Conservation (phyloP, 2,888 invertebrate genomes). For the Drosophila borealis region DNA sequence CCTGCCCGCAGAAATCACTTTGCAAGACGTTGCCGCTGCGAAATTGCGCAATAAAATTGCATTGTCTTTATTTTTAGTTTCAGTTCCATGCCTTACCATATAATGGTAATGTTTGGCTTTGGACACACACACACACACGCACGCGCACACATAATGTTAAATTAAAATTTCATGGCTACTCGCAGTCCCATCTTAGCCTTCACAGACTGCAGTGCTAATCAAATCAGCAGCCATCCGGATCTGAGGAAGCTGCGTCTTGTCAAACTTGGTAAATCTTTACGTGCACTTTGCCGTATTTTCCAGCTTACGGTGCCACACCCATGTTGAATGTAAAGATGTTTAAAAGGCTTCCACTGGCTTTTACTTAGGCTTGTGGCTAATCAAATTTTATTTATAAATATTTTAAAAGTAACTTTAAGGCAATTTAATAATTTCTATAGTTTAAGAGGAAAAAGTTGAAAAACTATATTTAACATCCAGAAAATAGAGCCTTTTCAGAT, state of each 20-base stretch:
- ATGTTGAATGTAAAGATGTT: constrained; percentile 10
- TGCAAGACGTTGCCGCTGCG: constrained; percentile 43
- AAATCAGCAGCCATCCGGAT: constrained; percentile 48
- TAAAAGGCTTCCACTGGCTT: constrained; percentile 4
- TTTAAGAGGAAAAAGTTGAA: neutral
- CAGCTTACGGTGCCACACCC: constrained; percentile 4
- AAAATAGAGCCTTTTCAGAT: no score
- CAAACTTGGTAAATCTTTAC: constrained; percentile 33
- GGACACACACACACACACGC: constrained; percentile 10
- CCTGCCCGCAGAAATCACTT: constrained; percentile 25
- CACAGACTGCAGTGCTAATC: constrained; percentile 45
- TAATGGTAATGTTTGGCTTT: constrained; percentile 62
- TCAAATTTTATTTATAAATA: neutral
- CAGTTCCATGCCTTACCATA: constrained; percentile 45
- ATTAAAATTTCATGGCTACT: constrained; percentile 69
- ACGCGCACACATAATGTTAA: constrained; percentile 35
- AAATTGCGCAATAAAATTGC: constrained; percentile 77
- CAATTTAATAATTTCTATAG: neutral
- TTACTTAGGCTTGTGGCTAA: neutral
- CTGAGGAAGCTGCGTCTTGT: constrained; percentile 11
- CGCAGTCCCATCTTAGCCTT: constrained; percentile 19
- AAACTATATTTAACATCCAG: no score
- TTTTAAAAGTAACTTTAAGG: neutral
- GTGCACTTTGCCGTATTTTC: constrained; percentile 21
- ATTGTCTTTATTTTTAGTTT: constrained; percentile 74